A percentile compares a stretch with the other conserved stretches of the same genome.
phyloP scores from a whole-genome alignment of 2,797 vertebrate species.

The Notamacropus eugenii region DNA sequence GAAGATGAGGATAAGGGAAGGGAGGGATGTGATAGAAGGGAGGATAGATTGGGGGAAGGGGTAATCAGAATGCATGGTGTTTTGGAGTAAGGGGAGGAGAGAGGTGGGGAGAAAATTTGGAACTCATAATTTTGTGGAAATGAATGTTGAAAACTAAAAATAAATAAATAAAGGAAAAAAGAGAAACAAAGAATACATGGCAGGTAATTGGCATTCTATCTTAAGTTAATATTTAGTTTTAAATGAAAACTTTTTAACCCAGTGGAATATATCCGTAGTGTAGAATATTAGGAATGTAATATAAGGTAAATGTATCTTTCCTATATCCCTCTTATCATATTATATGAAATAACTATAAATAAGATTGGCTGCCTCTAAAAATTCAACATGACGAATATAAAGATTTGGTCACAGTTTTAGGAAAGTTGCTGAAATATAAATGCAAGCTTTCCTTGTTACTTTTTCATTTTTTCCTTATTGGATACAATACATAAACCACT shows the following conservation, averaged over 20 bases:
- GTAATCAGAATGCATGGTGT: too few relatives aligned
- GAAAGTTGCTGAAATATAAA: neutral
- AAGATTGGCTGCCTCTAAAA: neutral
- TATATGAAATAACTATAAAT: neutral
- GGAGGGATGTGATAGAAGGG: too few relatives aligned
- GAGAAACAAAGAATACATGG: too few relatives aligned
- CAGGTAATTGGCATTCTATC: neutral
- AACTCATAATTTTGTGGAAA: too few relatives aligned
- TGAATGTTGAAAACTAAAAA: too few relatives aligned
- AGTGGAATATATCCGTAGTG: neutral
- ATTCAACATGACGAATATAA: neutral
- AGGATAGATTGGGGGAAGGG: too few relatives aligned
- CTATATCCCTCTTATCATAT: neutral
- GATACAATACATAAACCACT: neutral
- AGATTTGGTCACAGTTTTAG: neutral
- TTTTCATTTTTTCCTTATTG: neutral
- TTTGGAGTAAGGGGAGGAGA: too few relatives aligned
- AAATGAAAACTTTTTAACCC: neutral
- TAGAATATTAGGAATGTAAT: neutral
- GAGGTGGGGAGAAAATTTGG: too few relatives aligned
- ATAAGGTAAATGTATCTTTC: neutral
- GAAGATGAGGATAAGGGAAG: too few relatives aligned
- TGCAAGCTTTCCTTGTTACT: neutral
- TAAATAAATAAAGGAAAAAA: too few relatives aligned
- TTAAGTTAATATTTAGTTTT: neutral